These are phyloP conservation scores for Junonia oenone DNA, from an alignment of 2,888 invertebrate species.

Conservation along the genomic window DNA sequence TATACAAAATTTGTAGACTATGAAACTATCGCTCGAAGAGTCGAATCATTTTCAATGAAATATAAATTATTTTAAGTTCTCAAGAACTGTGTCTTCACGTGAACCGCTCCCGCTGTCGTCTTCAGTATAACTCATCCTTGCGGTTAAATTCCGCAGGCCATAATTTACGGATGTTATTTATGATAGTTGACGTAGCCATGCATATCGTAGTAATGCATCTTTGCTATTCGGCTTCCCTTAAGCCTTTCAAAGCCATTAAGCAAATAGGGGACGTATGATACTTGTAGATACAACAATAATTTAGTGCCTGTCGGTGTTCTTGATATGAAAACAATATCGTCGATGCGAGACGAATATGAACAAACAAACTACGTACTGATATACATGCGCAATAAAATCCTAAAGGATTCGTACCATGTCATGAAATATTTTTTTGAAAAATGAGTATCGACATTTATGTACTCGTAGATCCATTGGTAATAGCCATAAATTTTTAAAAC, in stretches of 20 bases:
- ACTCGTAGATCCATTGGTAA: too few species aligned
- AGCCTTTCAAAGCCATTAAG: constrained; percentile 25
- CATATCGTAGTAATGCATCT: constrained; percentile 26
- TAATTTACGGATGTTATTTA: constrained; percentile 32
- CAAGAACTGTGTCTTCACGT: too few species aligned
- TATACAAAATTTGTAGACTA: too few species aligned
- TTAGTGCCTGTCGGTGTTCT: constrained; percentile 7
- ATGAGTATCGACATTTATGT: too few species aligned
- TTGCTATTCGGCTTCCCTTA: constrained; percentile 26
- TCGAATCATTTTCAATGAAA: too few species aligned
- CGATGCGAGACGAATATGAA: background rate
- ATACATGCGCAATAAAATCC: background rate
- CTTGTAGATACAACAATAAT: constrained; percentile 18
- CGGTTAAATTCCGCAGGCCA: constrained; percentile 28
- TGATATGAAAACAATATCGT: constrained; percentile 3
- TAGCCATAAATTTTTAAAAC: too few species aligned
- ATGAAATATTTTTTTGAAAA: background rate
- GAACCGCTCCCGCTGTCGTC: constrained; percentile 7
- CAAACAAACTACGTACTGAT: background rate
- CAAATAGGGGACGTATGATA: constrained; percentile 22
- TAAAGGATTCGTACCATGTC: background rate
- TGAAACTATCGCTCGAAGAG: too few species aligned
- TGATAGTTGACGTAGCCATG: constrained; percentile 26
- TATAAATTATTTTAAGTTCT: too few species aligned
- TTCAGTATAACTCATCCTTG: constrained; percentile 1